Conservation (phyloP, 2,797 vertebrate species). For the Apodemus agrarius region DNA sequence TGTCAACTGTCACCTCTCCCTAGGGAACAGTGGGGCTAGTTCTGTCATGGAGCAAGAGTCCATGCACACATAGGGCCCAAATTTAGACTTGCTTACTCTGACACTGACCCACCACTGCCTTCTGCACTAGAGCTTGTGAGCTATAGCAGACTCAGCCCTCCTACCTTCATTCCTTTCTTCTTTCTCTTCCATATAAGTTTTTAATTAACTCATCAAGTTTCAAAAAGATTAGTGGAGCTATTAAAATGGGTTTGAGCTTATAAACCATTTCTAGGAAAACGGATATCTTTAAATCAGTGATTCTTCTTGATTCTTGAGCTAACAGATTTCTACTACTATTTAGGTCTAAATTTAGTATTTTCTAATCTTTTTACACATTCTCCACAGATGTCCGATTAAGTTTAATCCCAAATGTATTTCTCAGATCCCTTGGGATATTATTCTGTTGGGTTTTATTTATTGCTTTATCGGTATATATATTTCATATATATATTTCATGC, state of each 20-base stretch:
- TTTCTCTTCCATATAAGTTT: constrained; percentile 8
- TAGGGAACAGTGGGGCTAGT: not conserved
- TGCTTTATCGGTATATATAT: not conserved
- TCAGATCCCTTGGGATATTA: not conserved
- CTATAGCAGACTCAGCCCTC: not conserved
- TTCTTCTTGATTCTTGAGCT: not conserved
- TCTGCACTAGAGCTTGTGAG: not conserved
- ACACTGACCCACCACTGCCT: not conserved
- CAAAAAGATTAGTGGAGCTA: not conserved
- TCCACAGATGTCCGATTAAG: not conserved
- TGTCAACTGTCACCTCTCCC: not conserved
- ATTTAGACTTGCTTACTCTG: not conserved
- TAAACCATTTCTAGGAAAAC: not conserved
- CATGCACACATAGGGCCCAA: not conserved
- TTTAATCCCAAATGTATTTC: constrained; percentile 33
- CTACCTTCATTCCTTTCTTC: not conserved
- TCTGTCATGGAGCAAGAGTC: not conserved
- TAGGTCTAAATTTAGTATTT: not conserved
- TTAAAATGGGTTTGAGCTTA: constrained; percentile 25
- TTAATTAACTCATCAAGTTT: constrained; percentile 21
- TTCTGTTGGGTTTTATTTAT: not conserved
- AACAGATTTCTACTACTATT: not conserved
- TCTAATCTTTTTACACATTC: constrained; percentile 27
- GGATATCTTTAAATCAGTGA: not conserved
- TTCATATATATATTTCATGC: not conserved